A percentile compares a stretch with the other conserved stretches of the same genome.
Conservation (phyloP, 1,140 invertebrate genomes). For the Wiebesia pumilae region DNA sequence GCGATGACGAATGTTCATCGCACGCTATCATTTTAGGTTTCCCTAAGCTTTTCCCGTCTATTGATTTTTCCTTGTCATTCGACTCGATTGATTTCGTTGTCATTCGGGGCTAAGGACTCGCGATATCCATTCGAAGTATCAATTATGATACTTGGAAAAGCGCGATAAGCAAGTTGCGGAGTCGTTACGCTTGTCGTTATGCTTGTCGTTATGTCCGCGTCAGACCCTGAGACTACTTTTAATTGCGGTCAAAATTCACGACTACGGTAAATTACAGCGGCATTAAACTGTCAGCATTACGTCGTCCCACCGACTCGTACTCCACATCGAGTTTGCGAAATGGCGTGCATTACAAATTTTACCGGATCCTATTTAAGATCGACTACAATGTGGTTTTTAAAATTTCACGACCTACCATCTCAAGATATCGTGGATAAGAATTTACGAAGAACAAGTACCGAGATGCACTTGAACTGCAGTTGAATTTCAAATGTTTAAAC, state of each 20-base stretch:
- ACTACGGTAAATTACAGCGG: neutral
- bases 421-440: neutral
- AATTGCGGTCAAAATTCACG: conserved; percentile 6
- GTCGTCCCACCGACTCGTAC: neutral
- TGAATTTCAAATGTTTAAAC: too few relatives aligned
- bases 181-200: neutral
- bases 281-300: neutral
- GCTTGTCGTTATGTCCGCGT: too few relatives aligned
- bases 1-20: conserved; percentile 18
- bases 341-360: neutral
- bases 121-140: neutral
- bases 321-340: neutral
- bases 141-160: neutral
- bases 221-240: neutral
- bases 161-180: neutral
- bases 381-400: conserved; percentile 6
- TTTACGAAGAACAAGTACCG: too few relatives aligned
- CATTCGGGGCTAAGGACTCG: neutral
- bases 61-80: conserved; percentile 16
- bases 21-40: conserved; percentile 15
- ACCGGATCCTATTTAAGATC: neutral
- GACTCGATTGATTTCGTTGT: neutral
- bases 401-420: neutral
- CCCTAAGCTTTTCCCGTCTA: neutral
- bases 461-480: too few relatives aligned